Evolutionary conservation across 2,888 invertebrate genomes (phyloP).

Genomic region (Dioctria rufipes): DNA sequence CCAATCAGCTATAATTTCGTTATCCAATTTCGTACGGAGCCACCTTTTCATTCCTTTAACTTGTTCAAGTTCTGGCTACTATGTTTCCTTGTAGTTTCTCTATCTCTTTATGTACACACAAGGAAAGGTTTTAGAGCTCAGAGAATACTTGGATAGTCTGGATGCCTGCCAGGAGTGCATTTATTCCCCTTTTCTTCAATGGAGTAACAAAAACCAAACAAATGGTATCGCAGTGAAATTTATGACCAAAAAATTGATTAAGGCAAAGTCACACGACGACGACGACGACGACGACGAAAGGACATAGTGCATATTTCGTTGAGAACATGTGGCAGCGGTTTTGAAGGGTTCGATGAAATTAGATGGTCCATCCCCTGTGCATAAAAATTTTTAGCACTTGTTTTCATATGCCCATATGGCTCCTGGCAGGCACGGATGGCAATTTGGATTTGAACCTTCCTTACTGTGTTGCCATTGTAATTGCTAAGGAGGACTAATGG

Average conservation of each 20-base stretch:
- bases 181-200: constrained; percentile 45
- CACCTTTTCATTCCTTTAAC: constrained; percentile 47
- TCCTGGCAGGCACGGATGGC: background rate
- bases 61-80: constrained; percentile 34
- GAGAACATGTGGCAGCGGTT: constrained; percentile 28
- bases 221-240: constrained; percentile 46
- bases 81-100: background rate
- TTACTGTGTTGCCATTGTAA: constrained; percentile 27
- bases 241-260: constrained; percentile 53
- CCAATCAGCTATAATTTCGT: constrained; percentile 53
- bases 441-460: constrained; percentile 22
- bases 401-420: constrained; percentile 44
- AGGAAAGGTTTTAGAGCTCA: constrained; percentile 7
- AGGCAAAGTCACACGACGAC: constrained; percentile 28
- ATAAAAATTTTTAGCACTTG: constrained; percentile 44
- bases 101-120: constrained; percentile 1
- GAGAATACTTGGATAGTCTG: constrained; percentile 17
- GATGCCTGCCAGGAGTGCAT: constrained; percentile 50
- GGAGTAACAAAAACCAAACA: constrained; percentile 37
- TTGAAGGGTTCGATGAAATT: constrained; percentile 45
- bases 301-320: background rate
- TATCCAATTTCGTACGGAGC: constrained; percentile 50
- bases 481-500: constrained; percentile 51
- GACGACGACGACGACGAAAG: background rate
- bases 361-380: constrained; percentile 19